These are phyloP conservation scores for Bufo bufo DNA, from an alignment of 2,113 vertebrate genomes.

Conservation along the genomic window DNA sequence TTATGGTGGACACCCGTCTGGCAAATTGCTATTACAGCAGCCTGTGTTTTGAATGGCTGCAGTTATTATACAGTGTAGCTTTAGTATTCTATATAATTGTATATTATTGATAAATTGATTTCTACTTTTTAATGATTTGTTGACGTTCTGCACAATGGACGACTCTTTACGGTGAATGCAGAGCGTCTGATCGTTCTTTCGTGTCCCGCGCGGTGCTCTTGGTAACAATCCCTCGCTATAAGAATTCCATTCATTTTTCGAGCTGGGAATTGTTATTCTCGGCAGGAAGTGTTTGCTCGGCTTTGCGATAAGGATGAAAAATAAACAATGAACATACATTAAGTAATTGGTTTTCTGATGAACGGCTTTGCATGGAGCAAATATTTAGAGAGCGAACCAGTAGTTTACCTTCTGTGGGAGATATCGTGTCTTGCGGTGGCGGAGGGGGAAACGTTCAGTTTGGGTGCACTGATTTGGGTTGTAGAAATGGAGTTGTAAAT, in stretches of 20 bases:
- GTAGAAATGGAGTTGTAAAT: background rate
- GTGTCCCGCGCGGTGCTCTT: background rate
- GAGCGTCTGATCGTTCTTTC: background rate
- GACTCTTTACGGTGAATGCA: background rate
- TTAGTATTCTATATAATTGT: too few relatives aligned
- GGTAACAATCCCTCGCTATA: background rate
- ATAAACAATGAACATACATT: slow-evolving; percentile 15
- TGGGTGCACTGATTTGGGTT: background rate
- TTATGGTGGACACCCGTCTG: too few relatives aligned
- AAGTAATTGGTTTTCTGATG: slow-evolving; percentile 41
- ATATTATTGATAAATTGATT: background rate
- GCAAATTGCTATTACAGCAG: too few relatives aligned
- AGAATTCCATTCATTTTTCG: background rate
- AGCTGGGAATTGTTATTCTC: background rate
- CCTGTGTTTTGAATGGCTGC: too few relatives aligned
- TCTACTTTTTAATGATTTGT: background rate
- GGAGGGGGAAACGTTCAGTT: too few relatives aligned
- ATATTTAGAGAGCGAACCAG: background rate
- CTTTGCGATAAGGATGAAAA: slow-evolving; percentile 17
- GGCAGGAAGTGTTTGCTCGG: slow-evolving; percentile 15
- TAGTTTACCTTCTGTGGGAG: background rate
- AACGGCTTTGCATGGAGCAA: slow-evolving; percentile 1
- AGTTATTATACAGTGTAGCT: too few relatives aligned
- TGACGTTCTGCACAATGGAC: background rate
- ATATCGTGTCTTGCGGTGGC: too few relatives aligned